Evolutionary conservation across 2,113 vertebrate genomes (phyloP).

Genomic region (Mandrillus leucophaeus): DNA sequence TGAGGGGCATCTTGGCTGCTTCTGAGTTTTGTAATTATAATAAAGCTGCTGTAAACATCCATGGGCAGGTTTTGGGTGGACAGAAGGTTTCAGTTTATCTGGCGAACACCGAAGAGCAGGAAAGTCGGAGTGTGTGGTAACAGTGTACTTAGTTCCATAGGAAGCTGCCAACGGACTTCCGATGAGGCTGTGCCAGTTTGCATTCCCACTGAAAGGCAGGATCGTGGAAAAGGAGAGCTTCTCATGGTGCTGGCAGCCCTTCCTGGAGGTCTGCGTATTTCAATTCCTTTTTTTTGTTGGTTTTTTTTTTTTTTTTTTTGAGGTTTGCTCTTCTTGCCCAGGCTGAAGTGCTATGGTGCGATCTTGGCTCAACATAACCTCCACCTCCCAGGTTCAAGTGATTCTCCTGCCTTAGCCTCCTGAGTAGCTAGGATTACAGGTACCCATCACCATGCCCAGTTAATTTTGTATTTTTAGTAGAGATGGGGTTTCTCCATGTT

Average conservation of each 20-base stretch:
- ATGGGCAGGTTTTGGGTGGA: neutral
- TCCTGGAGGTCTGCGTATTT: neutral
- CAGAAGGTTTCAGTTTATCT: neutral
- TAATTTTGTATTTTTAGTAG: too few species aligned
- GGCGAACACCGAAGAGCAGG: neutral
- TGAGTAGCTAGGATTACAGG: too few species aligned
- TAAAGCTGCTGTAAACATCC: neutral
- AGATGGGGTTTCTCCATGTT: too few species aligned
- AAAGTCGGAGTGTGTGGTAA: accelerated
- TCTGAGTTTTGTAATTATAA: neutral
- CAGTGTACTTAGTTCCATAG: neutral
- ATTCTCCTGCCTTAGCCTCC: too few species aligned
- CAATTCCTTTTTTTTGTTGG: too few species aligned
- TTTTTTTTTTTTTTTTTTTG: too few species aligned
- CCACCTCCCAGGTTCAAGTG: too few species aligned
- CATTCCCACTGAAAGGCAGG: neutral
- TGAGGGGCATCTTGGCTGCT: neutral
- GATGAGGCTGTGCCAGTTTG: accelerated
- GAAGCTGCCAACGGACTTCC: neutral
- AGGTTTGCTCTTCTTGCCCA: too few species aligned
- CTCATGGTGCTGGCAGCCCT: too few species aligned
- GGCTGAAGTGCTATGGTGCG: too few species aligned
- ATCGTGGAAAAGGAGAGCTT: neutral
- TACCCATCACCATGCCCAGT: accelerated
- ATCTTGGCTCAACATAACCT: too few species aligned